Evolutionary conservation across 2,797 vertebrate species (phyloP), one percentile per base, ranked within the genome.

Genomic region (Ctenochaetus hawaiiensis): DNA sequence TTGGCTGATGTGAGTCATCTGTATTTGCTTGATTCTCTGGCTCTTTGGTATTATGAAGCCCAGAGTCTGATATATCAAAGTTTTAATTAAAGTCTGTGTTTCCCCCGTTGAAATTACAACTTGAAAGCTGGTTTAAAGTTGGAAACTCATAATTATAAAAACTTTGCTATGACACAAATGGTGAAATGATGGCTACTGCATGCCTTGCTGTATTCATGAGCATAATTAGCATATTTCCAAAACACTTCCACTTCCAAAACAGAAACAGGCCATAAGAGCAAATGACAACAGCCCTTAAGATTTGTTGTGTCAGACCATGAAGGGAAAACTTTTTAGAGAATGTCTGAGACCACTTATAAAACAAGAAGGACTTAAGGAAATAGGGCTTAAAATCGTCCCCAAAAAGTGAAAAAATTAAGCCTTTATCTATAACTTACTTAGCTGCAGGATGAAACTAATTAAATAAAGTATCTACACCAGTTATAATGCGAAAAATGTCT

Each of bases 361-460:
- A 49, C 22, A 23, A 9, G 8, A 60, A 61, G 37, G 20, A 34
- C 57, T 45, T 3, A 3, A 1, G 14, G 4, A 20, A 49, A 54
- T 43, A 30, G 43, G 22, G 51, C 20, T 39, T 49, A 14, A 37
- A 39, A 72, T 51, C 22, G 20, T 52, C 34, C 16, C 7, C 34
- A 59, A 30, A 47, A 64, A 49, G 49, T 44, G 14, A 3, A 49
- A 43, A 82, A 43, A 54, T 12, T 51, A 4, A 67, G 59, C 17
- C 26, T 30, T 49, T 51, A 43, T 64, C 14, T 49, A 59, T 22
- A n/a, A 60, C 41, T 10, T 18, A 34, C 74, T 63, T 16, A 10
- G 13, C 16, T 37, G 57, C 52, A 41, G 23, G 52, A 76, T 37
- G 30, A 30, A 30, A 30, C 30, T 30, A 30, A 4, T 30, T 30